phyloP scores from a whole-genome alignment of 1,140 invertebrate species.

The Tetragnatha versicolor region DNA sequence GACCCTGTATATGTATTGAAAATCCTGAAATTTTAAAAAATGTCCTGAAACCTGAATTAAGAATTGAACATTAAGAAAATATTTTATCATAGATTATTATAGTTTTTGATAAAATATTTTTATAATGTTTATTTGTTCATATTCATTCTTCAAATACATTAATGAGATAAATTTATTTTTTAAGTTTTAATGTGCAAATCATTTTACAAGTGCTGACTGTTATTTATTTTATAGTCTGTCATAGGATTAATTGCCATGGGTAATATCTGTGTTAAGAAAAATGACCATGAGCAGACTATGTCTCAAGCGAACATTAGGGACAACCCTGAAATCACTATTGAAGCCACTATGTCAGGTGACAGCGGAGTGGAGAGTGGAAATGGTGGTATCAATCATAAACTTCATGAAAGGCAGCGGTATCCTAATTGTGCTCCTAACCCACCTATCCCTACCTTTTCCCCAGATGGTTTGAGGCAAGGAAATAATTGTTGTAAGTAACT shows the following conservation, averaged over 20 bases:
- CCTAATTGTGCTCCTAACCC: conserved; percentile 29
- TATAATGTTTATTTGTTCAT: no score
- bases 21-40: no score
- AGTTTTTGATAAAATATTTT: no score
- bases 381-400: conserved; percentile 36
- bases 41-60: no score
- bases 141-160: no score
- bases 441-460: conserved; percentile 28
- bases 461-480: conserved; percentile 35
- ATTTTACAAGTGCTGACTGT: no score
- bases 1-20: no score
- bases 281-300: conserved; percentile 32
- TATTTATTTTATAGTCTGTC: background rate
- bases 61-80: no score
- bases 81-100: no score
- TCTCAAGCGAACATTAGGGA: conserved; percentile 22
- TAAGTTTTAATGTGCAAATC: no score
- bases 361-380: conserved; percentile 40
- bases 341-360: conserved; percentile 23
- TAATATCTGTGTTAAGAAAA: conserved; percentile 47
- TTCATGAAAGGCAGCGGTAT: conserved; percentile 36
- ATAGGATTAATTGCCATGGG: conserved; percentile 24
- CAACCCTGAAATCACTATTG: conserved; percentile 39
- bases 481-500: conserved; percentile 29
- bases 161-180: no score